phyloP scores from a whole-genome alignment of 2,888 invertebrate genomes.

The Lasioglossum leucozonium region DNA sequence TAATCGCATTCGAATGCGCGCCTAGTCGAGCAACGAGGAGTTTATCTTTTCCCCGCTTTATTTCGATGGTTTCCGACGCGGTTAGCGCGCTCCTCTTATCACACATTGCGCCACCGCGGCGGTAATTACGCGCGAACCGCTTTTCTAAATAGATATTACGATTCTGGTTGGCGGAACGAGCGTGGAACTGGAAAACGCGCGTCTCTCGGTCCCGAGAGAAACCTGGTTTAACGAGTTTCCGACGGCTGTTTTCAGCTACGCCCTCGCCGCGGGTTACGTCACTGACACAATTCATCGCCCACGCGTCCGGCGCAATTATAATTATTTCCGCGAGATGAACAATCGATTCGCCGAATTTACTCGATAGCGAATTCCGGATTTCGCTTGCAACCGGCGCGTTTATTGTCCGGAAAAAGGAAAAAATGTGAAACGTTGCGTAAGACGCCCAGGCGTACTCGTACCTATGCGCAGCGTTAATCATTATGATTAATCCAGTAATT shows the following conservation, averaged over 20 bases:
- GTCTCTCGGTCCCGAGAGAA: not conserved
- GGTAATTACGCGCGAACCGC: not conserved
- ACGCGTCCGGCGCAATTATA: not conserved
- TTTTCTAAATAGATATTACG: not conserved
- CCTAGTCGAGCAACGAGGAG: not conserved
- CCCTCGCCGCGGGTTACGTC: not conserved
- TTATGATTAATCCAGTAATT: conserved; percentile 81
- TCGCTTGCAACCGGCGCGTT: not conserved
- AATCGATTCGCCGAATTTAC: not conserved
- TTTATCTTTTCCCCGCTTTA: not conserved
- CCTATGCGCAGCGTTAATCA: conserved; percentile 75
- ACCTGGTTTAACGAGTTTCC: conserved; percentile 8
- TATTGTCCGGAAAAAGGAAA: not conserved
- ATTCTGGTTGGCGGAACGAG: not conserved
- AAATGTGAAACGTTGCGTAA: conserved; percentile 36
- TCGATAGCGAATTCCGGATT: too few species aligned
- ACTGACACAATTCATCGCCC: not conserved
- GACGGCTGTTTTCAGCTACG: not conserved
- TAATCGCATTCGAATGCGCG: not conserved
- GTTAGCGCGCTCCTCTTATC: not conserved
- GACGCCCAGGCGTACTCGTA: conserved; percentile 29
- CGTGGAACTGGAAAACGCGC: not conserved
- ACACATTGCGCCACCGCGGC: not conserved
- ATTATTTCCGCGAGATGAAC: not conserved
- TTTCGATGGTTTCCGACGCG: not conserved